Evolutionary conservation across 2,113 vertebrate genomes (phyloP), one percentile per base, ranked within the genome.

Genomic region (Trachemys scripta): DNA sequence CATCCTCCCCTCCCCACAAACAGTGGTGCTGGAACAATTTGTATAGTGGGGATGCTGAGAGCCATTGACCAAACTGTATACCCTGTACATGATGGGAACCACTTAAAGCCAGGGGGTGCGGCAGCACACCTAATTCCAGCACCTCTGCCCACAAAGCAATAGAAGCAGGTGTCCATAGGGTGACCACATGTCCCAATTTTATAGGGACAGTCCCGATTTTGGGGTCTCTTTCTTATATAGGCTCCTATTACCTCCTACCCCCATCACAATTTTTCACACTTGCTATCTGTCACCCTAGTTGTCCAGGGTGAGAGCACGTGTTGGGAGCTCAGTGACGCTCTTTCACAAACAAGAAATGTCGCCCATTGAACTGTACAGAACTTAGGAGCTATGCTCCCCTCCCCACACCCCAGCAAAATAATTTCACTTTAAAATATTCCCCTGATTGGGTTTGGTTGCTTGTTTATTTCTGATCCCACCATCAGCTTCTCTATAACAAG

Each of bases 141-240:
- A 54, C 1, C 8, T 54, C 8, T 54, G 20, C 51, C 51, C 51
- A 2, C 53, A 69, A 83, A n/a, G 10, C 1, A 87, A 38, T 0
- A 9, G 3, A 25, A 91, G 35, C 19, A 90, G 80, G 57, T 8
- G 4, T 38, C 19, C 10, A 57, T 1, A 16, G 50, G 4, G 50
- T 14, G 50, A 50, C 14, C 50, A 16, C 4, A 14, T 50, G 50
- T 50, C 50, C 14, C 2, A 2, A 50, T 50, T 50, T 50, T 50
- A 50, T 50, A 50, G 50, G 14, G 13, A 50, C 50, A 50, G 13
- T 50, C 50, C 50, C 13, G 14, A 50, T 50, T 50, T 50, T 50
- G 5, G 50, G 50, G 50, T 16, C 50, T 50, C 16, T 50, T 50
- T 16, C 50, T 50, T 50, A 50, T 50, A 50, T 14, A 50, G 50